A percentile compares a stretch with the other conserved stretches of the same genome.
These are phyloP conservation scores for Anguilla obscura DNA, from an alignment of 2,797 vertebrate species.

Conservation along the genomic window DNA sequence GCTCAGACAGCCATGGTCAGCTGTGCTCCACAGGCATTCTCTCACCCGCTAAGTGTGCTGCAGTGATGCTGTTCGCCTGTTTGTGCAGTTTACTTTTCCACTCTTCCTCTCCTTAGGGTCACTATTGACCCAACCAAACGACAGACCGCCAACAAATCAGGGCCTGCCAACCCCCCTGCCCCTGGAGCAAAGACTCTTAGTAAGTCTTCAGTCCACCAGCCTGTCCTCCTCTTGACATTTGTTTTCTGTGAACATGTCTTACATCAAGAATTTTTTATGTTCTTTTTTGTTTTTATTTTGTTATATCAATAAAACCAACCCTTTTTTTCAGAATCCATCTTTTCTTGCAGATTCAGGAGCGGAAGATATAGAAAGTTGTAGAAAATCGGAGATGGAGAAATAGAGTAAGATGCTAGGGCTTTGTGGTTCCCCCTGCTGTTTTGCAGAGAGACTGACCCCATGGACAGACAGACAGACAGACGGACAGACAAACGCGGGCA, in stretches of 20 bases:
- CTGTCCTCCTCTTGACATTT: slow-evolving; percentile 46
- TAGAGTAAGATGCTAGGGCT: slow-evolving; percentile 66
- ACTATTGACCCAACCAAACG: slow-evolving; percentile 81
- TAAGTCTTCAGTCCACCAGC: slow-evolving; percentile 75
- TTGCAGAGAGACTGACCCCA: slow-evolving; percentile 25
- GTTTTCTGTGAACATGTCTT: slow-evolving; percentile 52
- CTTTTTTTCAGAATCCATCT: slow-evolving; percentile 57
- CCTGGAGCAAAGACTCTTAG: slow-evolving; percentile 81
- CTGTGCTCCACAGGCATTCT: background rate
- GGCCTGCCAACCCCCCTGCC: slow-evolving; percentile 69
- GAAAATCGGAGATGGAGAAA: slow-evolving; percentile 65
- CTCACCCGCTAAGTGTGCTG: slow-evolving; percentile 23
- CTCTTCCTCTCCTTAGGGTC: slow-evolving; percentile 78
- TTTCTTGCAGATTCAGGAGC: slow-evolving; percentile 69
- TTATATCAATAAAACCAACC: slow-evolving; percentile 46
- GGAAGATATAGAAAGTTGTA: slow-evolving; percentile 71
- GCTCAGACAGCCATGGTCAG: background rate
- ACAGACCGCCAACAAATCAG: slow-evolving; percentile 75
- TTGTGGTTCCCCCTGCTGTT: slow-evolving; percentile 26
- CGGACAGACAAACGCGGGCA: background rate
- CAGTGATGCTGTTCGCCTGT: slow-evolving; percentile 52
- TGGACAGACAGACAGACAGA: slow-evolving; percentile 14
- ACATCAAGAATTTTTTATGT: slow-evolving; percentile 59
- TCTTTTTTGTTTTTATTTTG: slow-evolving; percentile 39
- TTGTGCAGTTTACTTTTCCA: slow-evolving; percentile 70